Percentiles rank a stretch among this genome's conserved stretches.
These are phyloP conservation scores for Tigriopus californicus DNA, from an alignment of 2,888 invertebrate genomes.

Conservation along the genomic window DNA sequence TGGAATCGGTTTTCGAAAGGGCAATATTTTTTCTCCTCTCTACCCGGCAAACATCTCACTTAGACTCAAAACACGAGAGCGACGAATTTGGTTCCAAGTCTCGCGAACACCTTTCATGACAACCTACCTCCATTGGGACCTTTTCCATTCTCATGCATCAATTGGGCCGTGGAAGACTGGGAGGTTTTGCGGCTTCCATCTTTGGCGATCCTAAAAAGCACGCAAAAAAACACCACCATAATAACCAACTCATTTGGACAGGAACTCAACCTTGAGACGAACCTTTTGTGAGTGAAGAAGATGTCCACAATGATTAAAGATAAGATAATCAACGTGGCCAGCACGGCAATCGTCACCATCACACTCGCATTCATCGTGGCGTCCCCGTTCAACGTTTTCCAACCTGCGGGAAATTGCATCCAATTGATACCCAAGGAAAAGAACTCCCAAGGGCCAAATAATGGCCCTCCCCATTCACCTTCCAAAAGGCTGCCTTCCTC, in stretches of 20 bases:
- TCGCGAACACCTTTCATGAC: too few species aligned
- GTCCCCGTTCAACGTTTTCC: neutral
- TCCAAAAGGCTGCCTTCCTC: conserved; percentile 6
- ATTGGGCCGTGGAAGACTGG: conserved; percentile 7
- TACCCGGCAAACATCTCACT: too few species aligned
- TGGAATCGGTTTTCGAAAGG: too few species aligned
- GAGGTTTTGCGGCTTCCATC: conserved; percentile 6
- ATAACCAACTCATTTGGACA: neutral
- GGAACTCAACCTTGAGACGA: neutral
- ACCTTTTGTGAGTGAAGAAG: conserved; percentile 10
- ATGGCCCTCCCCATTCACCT: neutral
- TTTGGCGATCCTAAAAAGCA: neutral
- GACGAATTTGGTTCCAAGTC: too few species aligned
- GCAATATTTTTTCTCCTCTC: too few species aligned
- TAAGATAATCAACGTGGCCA: conserved; percentile 8
- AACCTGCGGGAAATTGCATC: too few species aligned
- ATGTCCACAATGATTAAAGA: conserved; percentile 7
- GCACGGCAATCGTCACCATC: neutral
- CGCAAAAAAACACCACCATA: neutral
- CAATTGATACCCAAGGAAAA: too few species aligned
- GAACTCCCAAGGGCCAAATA: too few species aligned
- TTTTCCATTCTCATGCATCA: neutral
- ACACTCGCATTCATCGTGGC: conserved; percentile 1
- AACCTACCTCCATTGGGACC: too few species aligned
- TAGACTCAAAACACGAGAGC: too few species aligned